A percentile compares a stretch with the other conserved stretches of the same genome.
phyloP scores from a whole-genome alignment of 2,888 invertebrate species.

The Trisateles emortualis region DNA sequence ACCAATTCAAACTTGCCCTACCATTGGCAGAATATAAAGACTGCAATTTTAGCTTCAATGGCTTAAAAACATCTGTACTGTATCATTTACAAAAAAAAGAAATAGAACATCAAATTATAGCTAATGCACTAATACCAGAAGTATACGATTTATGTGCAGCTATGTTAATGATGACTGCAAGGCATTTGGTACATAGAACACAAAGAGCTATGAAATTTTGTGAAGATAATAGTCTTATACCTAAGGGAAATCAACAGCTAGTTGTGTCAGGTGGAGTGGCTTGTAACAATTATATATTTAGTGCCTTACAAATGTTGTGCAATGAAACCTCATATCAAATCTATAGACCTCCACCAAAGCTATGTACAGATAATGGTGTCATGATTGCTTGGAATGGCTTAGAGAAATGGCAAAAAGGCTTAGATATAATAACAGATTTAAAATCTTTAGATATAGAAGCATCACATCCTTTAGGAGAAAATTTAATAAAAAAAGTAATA shows the following conservation, averaged over 20 bases:
- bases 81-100: constrained; percentile 88
- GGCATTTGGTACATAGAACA: constrained; percentile 93
- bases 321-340: constrained; percentile 89
- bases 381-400: constrained; percentile 99
- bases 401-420: constrained; percentile 89
- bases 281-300: constrained; percentile 94
- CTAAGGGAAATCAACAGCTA: constrained; percentile 87
- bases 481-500: constrained; percentile 86
- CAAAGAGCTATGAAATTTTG: constrained; percentile 95
- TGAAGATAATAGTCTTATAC: constrained; percentile 88
- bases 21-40: constrained; percentile 89
- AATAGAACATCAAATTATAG: constrained; percentile 83
- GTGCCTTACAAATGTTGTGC: constrained; percentile 90
- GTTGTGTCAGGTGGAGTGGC: constrained; percentile 98
- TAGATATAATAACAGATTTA: constrained; percentile 86
- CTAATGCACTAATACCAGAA: constrained; percentile 91
- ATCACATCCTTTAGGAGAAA: constrained; percentile 88
- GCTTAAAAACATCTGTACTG: constrained; percentile 90
- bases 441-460: constrained; percentile 88
- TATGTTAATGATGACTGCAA: constrained; percentile 90
- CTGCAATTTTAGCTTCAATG: constrained; percentile 97
- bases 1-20: constrained; percentile 89
- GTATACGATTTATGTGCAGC: constrained; percentile 95
- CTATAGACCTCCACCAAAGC: constrained; percentile 91
- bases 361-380: constrained; percentile 99